Percentiles rank a stretch among this genome's conserved stretches.
phyloP scores from a whole-genome alignment of 2,888 invertebrate genomes.

The Odontothrips loti region DNA sequence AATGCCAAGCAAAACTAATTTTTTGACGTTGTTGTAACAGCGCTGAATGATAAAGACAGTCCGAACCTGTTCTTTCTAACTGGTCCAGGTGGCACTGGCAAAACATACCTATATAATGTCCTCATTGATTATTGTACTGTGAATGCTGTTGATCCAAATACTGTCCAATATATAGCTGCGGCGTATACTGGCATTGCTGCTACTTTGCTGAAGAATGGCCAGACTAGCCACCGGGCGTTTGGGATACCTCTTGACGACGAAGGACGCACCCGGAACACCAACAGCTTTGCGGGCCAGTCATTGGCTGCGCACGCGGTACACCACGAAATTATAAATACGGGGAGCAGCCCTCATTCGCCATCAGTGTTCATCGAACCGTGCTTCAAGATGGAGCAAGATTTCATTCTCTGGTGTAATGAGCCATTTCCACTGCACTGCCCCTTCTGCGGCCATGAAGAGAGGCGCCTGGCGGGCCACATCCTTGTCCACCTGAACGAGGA shows the following conservation, averaged over 20 bases:
- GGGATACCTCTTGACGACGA: constrained; percentile 37
- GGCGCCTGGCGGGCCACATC: too few species aligned
- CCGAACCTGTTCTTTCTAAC: constrained; percentile 42
- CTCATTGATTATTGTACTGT: constrained; percentile 33
- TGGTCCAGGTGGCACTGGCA: constrained; percentile 45
- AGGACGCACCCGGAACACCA: too few species aligned
- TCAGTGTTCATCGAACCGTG: too few species aligned
- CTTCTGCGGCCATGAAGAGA: too few species aligned
- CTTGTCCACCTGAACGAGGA: too few species aligned
- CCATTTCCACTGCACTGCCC: too few species aligned
- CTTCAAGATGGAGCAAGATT: too few species aligned
- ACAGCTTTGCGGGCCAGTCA: too few species aligned
- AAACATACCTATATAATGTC: constrained; percentile 41
- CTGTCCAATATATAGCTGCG: constrained; percentile 34
- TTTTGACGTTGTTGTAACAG: constrained; percentile 35
- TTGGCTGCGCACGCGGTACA: too few species aligned
- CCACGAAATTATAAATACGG: too few species aligned
- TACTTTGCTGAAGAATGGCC: constrained; percentile 39
- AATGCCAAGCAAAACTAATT: constrained; percentile 38
- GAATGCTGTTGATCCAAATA: constrained; percentile 4
- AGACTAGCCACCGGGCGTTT: constrained; percentile 41
- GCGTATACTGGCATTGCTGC: constrained; percentile 40
- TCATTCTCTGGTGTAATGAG: too few species aligned
- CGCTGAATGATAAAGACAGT: constrained; percentile 30
- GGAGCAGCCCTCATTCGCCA: too few species aligned